phyloP scores from a whole-genome alignment of 2,797 vertebrate species.

The Mareca penelope region DNA sequence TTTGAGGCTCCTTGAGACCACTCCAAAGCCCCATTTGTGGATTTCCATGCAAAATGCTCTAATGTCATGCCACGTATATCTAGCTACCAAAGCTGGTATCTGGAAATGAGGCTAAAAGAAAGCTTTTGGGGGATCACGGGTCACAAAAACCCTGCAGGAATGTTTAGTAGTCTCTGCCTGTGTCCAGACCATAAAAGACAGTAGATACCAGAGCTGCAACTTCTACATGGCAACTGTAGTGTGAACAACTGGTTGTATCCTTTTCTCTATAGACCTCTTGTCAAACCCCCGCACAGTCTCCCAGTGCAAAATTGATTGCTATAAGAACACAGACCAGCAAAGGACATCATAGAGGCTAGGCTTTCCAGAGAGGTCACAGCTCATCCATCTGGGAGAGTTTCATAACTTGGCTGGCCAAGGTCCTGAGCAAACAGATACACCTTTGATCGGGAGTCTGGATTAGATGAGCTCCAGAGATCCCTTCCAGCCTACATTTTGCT shows the following conservation, averaged over 20 bases:
- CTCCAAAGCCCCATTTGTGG: neutral
- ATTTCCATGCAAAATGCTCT: neutral
- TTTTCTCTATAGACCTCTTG: neutral
- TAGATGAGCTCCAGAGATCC: neutral
- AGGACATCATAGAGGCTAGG: neutral
- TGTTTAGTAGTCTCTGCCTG: neutral
- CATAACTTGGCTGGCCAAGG: neutral
- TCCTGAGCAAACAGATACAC: neutral
- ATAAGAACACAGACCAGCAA: neutral
- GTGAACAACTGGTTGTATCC: neutral
- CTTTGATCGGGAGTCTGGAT: neutral
- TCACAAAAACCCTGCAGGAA: neutral
- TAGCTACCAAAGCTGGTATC: neutral
- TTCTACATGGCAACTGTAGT: neutral
- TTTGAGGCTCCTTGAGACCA: neutral
- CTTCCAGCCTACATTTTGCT: neutral
- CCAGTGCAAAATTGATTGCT: neutral
- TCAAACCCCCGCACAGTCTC: neutral
- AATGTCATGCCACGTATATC: neutral
- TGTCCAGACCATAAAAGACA: neutral
- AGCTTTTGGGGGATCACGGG: neutral
- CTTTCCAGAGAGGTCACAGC: neutral
- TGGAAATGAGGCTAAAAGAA: neutral
- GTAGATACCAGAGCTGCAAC: neutral
- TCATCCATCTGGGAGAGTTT: neutral